Percentiles rank a stretch among this genome's conserved stretches.
phyloP scores from a whole-genome alignment of 2,113 vertebrate species.

The Notiomystis cincta region DNA sequence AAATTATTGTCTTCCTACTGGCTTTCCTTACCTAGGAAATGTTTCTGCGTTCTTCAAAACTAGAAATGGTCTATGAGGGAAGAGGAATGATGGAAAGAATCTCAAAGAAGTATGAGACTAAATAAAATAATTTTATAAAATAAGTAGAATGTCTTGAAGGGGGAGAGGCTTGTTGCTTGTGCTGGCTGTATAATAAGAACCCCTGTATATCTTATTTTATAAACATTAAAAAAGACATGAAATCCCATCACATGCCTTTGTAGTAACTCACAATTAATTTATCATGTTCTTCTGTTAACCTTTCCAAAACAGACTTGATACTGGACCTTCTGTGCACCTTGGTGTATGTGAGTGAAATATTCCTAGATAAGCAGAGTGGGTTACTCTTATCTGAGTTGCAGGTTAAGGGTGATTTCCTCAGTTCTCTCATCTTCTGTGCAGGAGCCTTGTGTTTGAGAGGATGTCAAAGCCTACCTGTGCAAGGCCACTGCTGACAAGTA shows the following conservation, averaged over 20 bases:
- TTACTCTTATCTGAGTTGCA: neutral
- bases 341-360: neutral
- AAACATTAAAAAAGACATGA: neutral
- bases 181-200: neutral
- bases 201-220: neutral
- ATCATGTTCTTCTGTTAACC: neutral
- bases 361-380: neutral
- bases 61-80: neutral
- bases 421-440: neutral
- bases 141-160: neutral
- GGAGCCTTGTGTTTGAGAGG: neutral
- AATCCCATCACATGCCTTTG: neutral
- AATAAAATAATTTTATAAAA: neutral
- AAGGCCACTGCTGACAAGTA: neutral
- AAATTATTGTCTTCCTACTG: neutral
- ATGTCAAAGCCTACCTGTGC: neutral
- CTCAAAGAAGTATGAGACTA: neutral
- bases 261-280: neutral
- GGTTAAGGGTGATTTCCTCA: neutral
- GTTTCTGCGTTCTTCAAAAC: neutral
- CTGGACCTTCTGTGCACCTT: neutral
- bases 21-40: neutral
- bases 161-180: neutral
- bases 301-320: neutral
- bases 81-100: neutral